A percentile compares a stretch with the other conserved stretches of the same genome.
These are phyloP conservation scores for Cryptophagus acutangulus DNA, from an alignment of 2,888 invertebrate genomes.

Conservation along the genomic window DNA sequence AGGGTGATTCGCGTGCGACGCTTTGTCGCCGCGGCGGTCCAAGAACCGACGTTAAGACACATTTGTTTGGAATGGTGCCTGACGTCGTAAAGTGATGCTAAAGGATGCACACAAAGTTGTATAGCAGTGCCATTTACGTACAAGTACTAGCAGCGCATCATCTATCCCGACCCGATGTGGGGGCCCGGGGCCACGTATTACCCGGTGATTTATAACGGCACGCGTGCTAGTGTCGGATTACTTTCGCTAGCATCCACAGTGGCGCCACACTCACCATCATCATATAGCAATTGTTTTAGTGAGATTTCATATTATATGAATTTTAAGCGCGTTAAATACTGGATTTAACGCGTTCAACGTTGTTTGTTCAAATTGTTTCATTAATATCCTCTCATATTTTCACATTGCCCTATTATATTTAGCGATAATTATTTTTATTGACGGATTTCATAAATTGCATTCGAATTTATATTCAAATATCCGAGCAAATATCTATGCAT, in stretches of 20 bases:
- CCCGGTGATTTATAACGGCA: constrained; percentile 37
- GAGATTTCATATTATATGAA: constrained; percentile 30
- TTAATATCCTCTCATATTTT: constrained; percentile 23
- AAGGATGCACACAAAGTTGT: too few relatives aligned
- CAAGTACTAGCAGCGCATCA: constrained; percentile 12
- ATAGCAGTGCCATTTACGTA: too few relatives aligned
- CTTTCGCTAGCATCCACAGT: constrained; percentile 33
- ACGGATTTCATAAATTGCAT: constrained; percentile 1
- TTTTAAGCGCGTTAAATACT: constrained; percentile 31
- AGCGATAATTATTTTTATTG: constrained; percentile 4
- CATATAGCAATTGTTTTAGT: constrained; percentile 28
- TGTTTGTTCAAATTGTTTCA: constrained; percentile 34
- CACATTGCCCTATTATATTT: background rate
- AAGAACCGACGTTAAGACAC: too few relatives aligned
- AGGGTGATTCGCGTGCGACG: too few relatives aligned
- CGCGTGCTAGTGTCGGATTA: constrained; percentile 36
- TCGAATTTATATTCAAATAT: too few relatives aligned
- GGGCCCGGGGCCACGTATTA: constrained; percentile 30
- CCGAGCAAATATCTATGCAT: too few relatives aligned
- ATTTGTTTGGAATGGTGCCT: too few relatives aligned
- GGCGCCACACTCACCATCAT: constrained; percentile 31
- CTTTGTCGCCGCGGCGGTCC: too few relatives aligned
- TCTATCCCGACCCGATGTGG: constrained; percentile 9
- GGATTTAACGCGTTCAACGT: constrained; percentile 29
- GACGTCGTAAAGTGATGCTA: too few relatives aligned